phyloP scores from a whole-genome alignment of 2,797 vertebrate species.

The Prionace glauca region DNA sequence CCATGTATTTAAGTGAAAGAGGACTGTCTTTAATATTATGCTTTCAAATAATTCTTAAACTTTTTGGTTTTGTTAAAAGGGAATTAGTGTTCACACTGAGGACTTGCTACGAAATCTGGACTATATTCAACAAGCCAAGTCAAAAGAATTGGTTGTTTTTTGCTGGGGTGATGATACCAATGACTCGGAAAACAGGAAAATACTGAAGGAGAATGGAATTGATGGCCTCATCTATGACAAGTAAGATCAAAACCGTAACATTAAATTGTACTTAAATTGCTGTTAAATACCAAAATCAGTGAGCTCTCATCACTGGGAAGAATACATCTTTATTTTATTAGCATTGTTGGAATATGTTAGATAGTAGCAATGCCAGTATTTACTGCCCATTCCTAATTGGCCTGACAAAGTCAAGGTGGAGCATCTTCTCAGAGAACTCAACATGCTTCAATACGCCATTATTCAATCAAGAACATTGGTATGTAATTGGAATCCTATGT shows the following conservation, averaged over 20 bases:
- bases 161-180: conserved; percentile 96
- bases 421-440: not conserved
- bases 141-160: conserved; percentile 88
- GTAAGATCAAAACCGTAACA: conserved; percentile 51
- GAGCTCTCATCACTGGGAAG: conserved; percentile 49
- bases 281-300: not conserved
- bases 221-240: conserved; percentile 92
- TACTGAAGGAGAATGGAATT: conserved; percentile 76
- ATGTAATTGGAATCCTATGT: not conserved
- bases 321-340: not conserved
- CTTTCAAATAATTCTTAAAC: conserved; percentile 7
- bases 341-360: not conserved
- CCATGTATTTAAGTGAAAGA: not conserved
- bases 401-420: not conserved
- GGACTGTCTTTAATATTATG: not conserved
- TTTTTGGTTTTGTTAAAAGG: conserved; percentile 58
- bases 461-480: not conserved
- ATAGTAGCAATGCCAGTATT: not conserved
- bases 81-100: conserved; percentile 84
- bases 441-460: not conserved
- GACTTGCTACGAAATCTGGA: conserved; percentile 77
- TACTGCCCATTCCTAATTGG: not conserved
- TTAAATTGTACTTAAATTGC: not conserved
- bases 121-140: conserved; percentile 71
- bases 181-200: conserved; percentile 75